phyloP scores from a whole-genome alignment of 2,113 vertebrate genomes.

The Sciurus niger region DNA sequence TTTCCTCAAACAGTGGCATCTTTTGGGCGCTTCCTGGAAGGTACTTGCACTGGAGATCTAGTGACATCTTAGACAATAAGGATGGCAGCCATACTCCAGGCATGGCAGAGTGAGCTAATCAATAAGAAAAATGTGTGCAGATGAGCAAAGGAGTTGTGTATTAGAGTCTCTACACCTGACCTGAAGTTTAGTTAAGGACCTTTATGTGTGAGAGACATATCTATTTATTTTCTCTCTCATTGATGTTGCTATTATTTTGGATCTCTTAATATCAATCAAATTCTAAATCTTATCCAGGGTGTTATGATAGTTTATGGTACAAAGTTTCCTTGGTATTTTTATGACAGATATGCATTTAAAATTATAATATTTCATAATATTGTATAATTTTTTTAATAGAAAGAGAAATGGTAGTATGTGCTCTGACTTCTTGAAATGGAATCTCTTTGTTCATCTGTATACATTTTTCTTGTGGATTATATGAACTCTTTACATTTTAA shows the following conservation, averaged over 20 bases:
- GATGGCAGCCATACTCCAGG: neutral
- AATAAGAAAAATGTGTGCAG: too few relatives aligned
- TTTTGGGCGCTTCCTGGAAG: neutral
- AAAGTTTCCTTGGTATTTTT: neutral
- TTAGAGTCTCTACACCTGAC: neutral
- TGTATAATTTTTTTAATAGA: neutral
- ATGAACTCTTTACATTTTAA: neutral
- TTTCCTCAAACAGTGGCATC: neutral
- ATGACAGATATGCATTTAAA: neutral
- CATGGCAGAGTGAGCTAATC: neutral
- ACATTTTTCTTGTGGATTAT: neutral
- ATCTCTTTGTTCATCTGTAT: neutral
- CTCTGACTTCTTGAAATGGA: neutral
- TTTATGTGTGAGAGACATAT: neutral
- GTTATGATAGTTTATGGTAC: neutral
- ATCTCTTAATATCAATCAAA: neutral
- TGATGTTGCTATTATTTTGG: neutral
- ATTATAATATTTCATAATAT: neutral
- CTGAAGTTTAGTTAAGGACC: neutral
- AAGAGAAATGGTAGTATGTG: neutral
- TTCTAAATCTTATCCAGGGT: neutral
- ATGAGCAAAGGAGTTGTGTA: neutral
- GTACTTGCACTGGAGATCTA: neutral
- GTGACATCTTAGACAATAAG: neutral
- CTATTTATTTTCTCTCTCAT: neutral